Evolutionary conservation across 2,797 vertebrate genomes (phyloP), one percentile per base, ranked within the genome.

Genomic region (Trichosurus vulpecula): DNA sequence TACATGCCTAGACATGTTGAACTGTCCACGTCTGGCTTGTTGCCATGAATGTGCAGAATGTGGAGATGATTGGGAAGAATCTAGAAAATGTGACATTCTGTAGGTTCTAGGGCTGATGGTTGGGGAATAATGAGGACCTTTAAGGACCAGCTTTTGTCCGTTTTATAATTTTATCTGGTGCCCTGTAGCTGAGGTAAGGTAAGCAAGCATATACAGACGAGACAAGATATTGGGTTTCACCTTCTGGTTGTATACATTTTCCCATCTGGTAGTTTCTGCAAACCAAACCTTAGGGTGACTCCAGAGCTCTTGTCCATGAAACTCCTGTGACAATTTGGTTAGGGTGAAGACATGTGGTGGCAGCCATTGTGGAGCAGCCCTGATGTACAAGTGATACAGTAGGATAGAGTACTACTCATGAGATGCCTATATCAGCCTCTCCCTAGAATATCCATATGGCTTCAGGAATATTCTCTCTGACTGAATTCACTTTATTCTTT

Each of bases 401-500:
- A 81, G 95, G 92, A 92, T 35, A 87, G 11, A 51, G 92, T 35
- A 55, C 92, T 95, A 95, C 92, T 94, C 74, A 53, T 93, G 91
- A 95, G 53, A 22, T 90, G 13, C 54, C 55, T 74, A 89, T 22
- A 90, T 90, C 31, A 52, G 91, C n/a, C 9, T 90, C 41, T 96
- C 94, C 93, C 52, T 97, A 55, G 29, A 94, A 94, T 96, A 93
- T 93, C 93, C 16, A 4, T 94, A 41, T 95, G 96, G 93, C 56
- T 74, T 91, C 53, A 93, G 93, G 96, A 96, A 91, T 41, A 94
- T 54, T 94, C 92, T 96, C 41, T 91, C 31, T 96, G 91, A 96
- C 90, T 95, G 90, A 96, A 92, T 96, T 95, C 52, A 52, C 52
- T 96, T 95, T 96, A 94, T 57, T 96, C 95, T 90, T 96, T 96